These are phyloP conservation scores for Marcusenius ussheri DNA, from an alignment of 2,113 vertebrate species.

Conservation along the genomic window DNA sequence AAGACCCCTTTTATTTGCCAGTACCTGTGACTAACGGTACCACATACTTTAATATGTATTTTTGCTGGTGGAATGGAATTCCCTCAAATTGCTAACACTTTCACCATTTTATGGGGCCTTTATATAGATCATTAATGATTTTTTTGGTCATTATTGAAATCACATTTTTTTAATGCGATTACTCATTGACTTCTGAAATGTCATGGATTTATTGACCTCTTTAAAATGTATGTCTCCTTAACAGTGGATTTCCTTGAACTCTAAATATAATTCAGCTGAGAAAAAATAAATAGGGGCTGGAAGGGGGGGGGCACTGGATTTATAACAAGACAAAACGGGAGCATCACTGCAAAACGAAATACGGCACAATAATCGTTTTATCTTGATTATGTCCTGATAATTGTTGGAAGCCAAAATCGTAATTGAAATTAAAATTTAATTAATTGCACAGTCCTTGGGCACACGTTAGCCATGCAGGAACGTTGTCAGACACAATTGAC, in stretches of 20 bases:
- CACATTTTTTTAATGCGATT: not conserved
- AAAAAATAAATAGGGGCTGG: not conserved
- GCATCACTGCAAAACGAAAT: not conserved
- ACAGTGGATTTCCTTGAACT: not conserved
- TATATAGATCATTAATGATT: not conserved
- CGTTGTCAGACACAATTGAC: not conserved
- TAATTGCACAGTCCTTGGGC: not conserved
- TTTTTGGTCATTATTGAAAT: not conserved
- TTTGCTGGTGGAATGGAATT: not conserved
- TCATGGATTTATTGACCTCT: not conserved
- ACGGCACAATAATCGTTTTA: not conserved
- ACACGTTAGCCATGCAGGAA: not conserved
- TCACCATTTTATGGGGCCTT: not conserved
- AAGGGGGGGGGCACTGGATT: not conserved
- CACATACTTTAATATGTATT: not conserved
- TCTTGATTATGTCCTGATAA: not conserved
- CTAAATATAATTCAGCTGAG: not conserved
- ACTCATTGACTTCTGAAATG: not conserved
- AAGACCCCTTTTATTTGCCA: not conserved
- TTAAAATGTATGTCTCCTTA: not conserved
- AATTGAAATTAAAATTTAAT: not conserved
- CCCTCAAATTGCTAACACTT: not conserved
- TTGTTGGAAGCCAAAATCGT: not conserved
- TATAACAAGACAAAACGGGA: not conserved
- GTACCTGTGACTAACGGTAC: not conserved